Evolutionary conservation across 1,140 invertebrate species (phyloP), one percentile per base, ranked within the genome.

Genomic region (Listronotus oregonensis): DNA sequence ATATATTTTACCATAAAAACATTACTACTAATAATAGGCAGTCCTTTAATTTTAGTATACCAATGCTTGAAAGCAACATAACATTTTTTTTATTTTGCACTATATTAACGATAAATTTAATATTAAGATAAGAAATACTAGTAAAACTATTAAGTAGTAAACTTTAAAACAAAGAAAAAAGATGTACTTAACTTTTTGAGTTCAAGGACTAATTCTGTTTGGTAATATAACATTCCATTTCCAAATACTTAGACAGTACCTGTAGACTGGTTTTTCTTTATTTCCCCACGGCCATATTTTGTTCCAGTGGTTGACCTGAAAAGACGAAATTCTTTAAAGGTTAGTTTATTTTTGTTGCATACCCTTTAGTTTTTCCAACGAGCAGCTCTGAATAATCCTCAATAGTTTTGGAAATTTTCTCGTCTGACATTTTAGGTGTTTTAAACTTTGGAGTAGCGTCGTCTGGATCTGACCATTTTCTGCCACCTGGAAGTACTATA

Each of bases 301-400:
- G 72, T 83, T 83, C 82, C 80, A 83, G 50, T 78, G 75, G 68
- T 81, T 76, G 70, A 82, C 80, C 82, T 84, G 80, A 75, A 79
- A 79, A 77, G 64, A 76, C 67, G 52, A 60, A 57, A 11, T 52
- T 15, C 60, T 73, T 76, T 76, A 75, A 75, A 73, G 76, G 67
- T 71, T 55, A 70, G 57, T 69, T 52, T 18, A 61, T 46, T 49
- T 56, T 49, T 52, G 50, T 64, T 72, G 68, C 75, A 78, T 84
- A 92, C 91, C 90, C 90, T 74, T 90, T 80, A 52, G 86, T 85
- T 74, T 85, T 87, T 66, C 90, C 91, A 46, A 86, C 84, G 54
- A 93, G 88, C 12, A 92, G 83, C 81, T 92, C 90, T 7, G 89
- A 86, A 73, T 91, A 89, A 12, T 86, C 85, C 56, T 86, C 85